Conservation (phyloP, 2,888 invertebrate genomes). For the Meloe dianella region DNA sequence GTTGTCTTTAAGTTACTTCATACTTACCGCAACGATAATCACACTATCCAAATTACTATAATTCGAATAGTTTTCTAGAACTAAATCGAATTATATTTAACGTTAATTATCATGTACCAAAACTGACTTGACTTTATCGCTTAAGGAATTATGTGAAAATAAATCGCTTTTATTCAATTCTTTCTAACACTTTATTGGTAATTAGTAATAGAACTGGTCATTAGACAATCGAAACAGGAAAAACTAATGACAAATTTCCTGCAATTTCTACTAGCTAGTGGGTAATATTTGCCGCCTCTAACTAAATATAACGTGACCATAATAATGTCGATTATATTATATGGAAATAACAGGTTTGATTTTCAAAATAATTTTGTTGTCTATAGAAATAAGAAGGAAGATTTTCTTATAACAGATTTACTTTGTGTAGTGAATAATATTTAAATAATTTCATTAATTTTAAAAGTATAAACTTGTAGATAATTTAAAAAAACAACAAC, state of each 20-base stretch:
- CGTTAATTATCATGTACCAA: too few species aligned
- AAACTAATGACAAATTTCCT: conserved; percentile 17
- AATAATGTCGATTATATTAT: conserved; percentile 16
- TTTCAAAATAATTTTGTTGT: background rate
- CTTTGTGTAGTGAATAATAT: too few species aligned
- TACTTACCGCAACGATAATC: background rate
- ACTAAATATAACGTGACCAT: conserved; percentile 24
- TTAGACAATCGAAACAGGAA: background rate
- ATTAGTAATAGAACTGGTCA: background rate
- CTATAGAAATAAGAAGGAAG: too few species aligned
- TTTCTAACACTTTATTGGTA: too few species aligned
- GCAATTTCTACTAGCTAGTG: conserved; percentile 19
- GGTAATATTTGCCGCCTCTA: conserved; percentile 17
- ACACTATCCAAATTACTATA: background rate
- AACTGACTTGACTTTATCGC: too few species aligned
- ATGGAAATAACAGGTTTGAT: conserved; percentile 18
- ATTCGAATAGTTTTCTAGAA: background rate
- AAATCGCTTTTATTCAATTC: too few species aligned
- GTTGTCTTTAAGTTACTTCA: background rate
- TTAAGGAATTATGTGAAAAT: too few species aligned
- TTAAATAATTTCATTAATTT: too few species aligned
- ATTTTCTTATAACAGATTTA: too few species aligned
- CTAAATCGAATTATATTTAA: too few species aligned
- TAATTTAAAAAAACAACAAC: too few species aligned
- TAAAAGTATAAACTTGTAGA: conserved; percentile 17